Conservation (phyloP, 2,113 vertebrate species). For the Burhinus oedicnemus region DNA sequence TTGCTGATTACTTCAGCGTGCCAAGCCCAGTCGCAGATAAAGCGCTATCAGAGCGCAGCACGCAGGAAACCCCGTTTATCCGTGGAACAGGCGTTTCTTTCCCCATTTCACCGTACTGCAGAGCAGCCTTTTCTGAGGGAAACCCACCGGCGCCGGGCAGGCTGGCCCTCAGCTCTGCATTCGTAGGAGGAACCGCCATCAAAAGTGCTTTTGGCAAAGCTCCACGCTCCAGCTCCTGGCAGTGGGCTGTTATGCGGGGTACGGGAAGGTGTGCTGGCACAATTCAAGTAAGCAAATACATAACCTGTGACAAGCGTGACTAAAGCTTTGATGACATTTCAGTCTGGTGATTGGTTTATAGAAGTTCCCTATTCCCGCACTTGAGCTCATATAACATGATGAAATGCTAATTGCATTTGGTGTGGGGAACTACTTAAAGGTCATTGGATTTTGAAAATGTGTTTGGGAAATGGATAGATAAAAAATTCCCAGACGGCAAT, state of each 20-base stretch:
- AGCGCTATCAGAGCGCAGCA: rapidly evolving
- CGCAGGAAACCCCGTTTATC: neutral
- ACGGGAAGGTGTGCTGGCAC: neutral
- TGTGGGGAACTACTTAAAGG: slow-evolving; percentile 40
- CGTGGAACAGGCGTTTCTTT: neutral
- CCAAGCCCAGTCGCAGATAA: neutral
- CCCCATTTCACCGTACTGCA: rapidly evolving
- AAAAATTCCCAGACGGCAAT: rapidly evolving
- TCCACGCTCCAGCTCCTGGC: neutral
- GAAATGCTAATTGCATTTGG: slow-evolving; percentile 15
- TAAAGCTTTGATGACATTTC: neutral
- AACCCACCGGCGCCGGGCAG: rapidly evolving
- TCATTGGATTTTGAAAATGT: neutral
- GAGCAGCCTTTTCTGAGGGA: neutral
- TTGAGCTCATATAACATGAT: slow-evolving; percentile 10
- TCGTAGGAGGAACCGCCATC: neutral
- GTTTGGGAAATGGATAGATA: neutral
- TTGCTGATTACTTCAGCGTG: rapidly evolving
- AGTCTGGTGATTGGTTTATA: neutral
- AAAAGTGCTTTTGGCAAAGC: neutral
- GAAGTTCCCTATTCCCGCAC: slow-evolving; percentile 35
- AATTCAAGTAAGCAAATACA: neutral
- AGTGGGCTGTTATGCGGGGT: neutral
- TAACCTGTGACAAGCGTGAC: neutral
- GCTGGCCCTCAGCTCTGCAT: neutral